A percentile compares a stretch with the other conserved stretches of the same genome.
These are phyloP conservation scores for Crotalus horridus DNA, from an alignment of 2,113 vertebrate species.

Conservation along the genomic window DNA sequence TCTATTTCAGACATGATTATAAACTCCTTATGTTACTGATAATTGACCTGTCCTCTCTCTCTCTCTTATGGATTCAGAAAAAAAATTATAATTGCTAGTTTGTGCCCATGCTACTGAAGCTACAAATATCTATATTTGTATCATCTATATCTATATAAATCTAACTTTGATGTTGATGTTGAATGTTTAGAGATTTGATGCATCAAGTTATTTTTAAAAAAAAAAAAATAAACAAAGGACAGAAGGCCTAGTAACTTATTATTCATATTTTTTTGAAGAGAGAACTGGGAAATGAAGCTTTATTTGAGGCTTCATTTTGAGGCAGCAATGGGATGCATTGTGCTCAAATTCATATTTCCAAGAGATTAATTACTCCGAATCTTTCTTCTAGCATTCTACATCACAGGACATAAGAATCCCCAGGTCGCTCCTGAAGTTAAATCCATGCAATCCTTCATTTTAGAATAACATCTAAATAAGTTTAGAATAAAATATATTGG, in stretches of 20 bases:
- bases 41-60: not conserved
- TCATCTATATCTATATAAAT: not conserved
- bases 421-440: conserved; percentile 7
- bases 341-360: not conserved
- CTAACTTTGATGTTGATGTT: not conserved
- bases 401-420: not conserved
- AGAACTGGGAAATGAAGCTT: not conserved
- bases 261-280: conserved; percentile 1
- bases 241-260: not conserved
- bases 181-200: conserved; percentile 13
- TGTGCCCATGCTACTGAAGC: not conserved
- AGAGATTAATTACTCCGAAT: not conserved
- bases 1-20: not conserved
- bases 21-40: not conserved
- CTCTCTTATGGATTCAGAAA: not conserved
- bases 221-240: not conserved
- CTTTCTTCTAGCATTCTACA: not conserved
- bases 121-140: conserved; percentile 1
- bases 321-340: not conserved
- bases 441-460: not conserved
- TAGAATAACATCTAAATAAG: conserved; percentile 6
- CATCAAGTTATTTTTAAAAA: not conserved
- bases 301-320: not conserved
- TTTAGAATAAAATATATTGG: not conserved
- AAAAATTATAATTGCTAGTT: not conserved